Base-by-base conservation (phyloP, 2,888 invertebrate species). In the Harpagoxenus sublaevis region DNA sequence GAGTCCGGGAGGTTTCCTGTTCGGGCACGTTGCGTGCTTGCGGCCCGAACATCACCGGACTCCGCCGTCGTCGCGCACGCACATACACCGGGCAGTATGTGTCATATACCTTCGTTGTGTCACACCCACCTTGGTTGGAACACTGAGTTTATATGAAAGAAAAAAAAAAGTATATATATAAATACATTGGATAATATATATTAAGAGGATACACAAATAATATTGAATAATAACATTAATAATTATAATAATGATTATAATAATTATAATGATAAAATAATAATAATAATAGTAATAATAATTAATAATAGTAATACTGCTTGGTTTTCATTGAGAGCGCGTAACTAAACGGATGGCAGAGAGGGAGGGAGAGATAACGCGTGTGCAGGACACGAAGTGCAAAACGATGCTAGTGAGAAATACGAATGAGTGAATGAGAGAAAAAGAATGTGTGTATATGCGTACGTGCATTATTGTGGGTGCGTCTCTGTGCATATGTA, bases 161-260 rank as follows among this genome's bases (percentile, higher is more conserved):
- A 91, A 92, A 91, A 92, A 92, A 90, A 89, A 89, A 92, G 12
- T 55, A 55, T 90, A 93, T 93, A 92, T 92, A 94, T 92, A 92
- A 91, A 93, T 92, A 92, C 92, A 95, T 95, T 95, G 94, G 94
- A 95, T 94, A 94, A 95, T 94, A 95, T 53, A 85, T 88, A 86
- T 87, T 89, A 94, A 95, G 94, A 68, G 92, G 92, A 94, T 93
- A 93, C 94, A 94, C 91, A 94, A 93, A 92, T 92, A 93, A 93
- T 92, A 92, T 92, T 92, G 91, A 93, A 90, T 92, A 92, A 92
- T 92, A 92, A 92, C 92, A 92, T 91, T 90, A 90, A 78, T 87
- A 90, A 90, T 91, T 91, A 85, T 88, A 90, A 88, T 92, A 74
- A 91, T 89, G 90, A 89, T 81, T 89, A 90, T 74, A 91, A 88